Conservation (phyloP, 1,140 invertebrate genomes). For the Araneus ventricosus region DNA sequence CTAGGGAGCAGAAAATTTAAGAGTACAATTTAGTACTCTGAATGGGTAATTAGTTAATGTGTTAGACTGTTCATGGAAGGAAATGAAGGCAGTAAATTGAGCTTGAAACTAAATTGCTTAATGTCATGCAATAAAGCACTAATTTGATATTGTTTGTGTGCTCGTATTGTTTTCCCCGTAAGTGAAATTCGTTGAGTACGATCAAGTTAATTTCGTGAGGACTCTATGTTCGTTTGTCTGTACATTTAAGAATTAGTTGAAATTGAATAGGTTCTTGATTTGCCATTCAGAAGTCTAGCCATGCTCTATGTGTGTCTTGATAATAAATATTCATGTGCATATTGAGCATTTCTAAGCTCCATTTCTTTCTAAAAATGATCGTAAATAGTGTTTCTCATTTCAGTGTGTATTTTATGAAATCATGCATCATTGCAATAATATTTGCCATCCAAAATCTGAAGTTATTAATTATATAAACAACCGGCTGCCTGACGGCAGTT, state of each 20-base stretch:
- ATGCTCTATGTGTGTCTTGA: too few relatives aligned
- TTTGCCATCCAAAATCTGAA: too few relatives aligned
- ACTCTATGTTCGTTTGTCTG: not conserved
- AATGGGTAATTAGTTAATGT: constrained; percentile 49
- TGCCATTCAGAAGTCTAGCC: too few relatives aligned
- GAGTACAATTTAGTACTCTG: constrained; percentile 42
- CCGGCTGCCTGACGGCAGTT: too few relatives aligned
- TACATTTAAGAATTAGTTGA: not conserved
- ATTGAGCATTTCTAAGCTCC: too few relatives aligned
- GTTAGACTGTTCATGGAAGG: constrained; percentile 43
- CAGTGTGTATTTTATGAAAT: too few relatives aligned
- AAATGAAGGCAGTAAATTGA: constrained; percentile 47
- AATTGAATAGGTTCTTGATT: too few relatives aligned
- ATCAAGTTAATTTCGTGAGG: not conserved
- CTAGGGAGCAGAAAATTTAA: constrained; percentile 48
- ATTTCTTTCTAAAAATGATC: too few relatives aligned
- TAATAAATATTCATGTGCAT: too few relatives aligned
- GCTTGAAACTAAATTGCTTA: constrained; percentile 45
- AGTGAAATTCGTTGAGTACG: not conserved
- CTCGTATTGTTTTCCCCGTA: not conserved
- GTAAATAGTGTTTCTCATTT: too few relatives aligned
- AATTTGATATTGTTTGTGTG: not conserved
- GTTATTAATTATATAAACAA: too few relatives aligned
- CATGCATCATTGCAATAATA: too few relatives aligned
- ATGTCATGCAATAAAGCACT: constrained; percentile 49